A percentile compares a stretch with the other conserved stretches of the same genome.
Conservation (phyloP, 1,140 invertebrate species). For the Euwallacea fornicatus region DNA sequence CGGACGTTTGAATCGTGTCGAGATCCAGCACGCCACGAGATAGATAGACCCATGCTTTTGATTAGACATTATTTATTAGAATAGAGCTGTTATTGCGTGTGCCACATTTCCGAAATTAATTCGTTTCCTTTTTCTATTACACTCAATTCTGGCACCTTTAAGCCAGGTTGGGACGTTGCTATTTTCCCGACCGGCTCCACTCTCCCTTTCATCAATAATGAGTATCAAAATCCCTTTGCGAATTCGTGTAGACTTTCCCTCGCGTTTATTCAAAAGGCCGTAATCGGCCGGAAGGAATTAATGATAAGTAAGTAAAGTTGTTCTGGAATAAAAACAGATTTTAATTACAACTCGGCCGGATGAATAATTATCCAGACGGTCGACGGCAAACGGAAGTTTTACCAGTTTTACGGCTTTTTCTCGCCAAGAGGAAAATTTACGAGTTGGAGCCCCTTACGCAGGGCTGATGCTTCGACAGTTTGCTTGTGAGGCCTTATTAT, state of each 20-base stretch:
- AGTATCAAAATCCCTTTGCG: too few relatives aligned
- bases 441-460: background rate
- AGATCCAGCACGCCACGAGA: constrained; percentile 21
- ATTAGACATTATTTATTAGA: background rate
- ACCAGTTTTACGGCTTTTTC: constrained; percentile 29
- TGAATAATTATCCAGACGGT: constrained; percentile 33
- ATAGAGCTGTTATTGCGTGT: background rate
- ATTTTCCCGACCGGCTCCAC: too few relatives aligned
- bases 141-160: too few relatives aligned
- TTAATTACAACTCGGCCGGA: constrained; percentile 32
- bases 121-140: background rate
- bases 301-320: constrained; percentile 36
- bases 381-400: constrained; percentile 33
- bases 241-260: background rate
- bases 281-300: constrained; percentile 35
- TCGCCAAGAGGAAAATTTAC: constrained; percentile 16
- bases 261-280: constrained; percentile 22
- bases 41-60: background rate
- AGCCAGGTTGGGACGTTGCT: too few relatives aligned
- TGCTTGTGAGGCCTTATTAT: too few relatives aligned
- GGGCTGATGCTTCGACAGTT: background rate
- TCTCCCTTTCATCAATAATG: too few relatives aligned
- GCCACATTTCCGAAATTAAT: background rate
- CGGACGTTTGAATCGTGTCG: constrained; percentile 36
- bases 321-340: constrained; percentile 36